Evolutionary conservation across 2,888 invertebrate species (phyloP).

Genomic region (Diaperis boleti): DNA sequence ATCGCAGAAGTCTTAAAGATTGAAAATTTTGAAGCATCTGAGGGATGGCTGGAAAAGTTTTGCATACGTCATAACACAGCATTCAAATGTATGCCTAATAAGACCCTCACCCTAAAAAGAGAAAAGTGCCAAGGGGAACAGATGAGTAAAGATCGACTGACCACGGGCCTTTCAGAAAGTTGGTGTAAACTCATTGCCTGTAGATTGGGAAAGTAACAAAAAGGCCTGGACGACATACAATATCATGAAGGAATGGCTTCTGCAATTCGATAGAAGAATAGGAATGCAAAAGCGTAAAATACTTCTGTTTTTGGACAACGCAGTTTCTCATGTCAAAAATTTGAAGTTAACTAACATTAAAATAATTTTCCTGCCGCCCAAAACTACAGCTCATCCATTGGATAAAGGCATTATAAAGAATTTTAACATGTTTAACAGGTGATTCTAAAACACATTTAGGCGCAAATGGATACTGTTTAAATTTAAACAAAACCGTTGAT

Average conservation of each 20-base stretch:
- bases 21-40: conserved; percentile 37
- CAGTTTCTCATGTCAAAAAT: conserved; percentile 2
- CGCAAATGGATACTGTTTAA: conserved; percentile 1
- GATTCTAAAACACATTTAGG: conserved; percentile 16
- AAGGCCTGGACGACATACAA: conserved; percentile 19
- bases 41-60: background rate
- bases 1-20: conserved; percentile 34
- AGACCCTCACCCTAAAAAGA: background rate
- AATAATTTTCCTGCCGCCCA: conserved; percentile 17
- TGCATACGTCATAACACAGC: conserved; percentile 27
- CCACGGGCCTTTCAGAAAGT: conserved; percentile 1
- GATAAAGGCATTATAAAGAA: conserved; percentile 1
- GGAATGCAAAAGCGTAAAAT: conserved; percentile 7
- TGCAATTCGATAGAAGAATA: conserved; percentile 8
- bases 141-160: conserved; percentile 8
- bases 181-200: conserved; percentile 4
- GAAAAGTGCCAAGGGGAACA: conserved; percentile 14
- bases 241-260: conserved; percentile 16
- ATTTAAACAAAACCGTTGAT: background rate
- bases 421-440: background rate
- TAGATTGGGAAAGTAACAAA: conserved; percentile 9
- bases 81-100: conserved; percentile 36
- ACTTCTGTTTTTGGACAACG: conserved; percentile 12
- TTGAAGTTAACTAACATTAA: background rate
- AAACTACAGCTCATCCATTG: conserved; percentile 15